Base-by-base conservation (phyloP, 2,797 vertebrate species). In the Myotis daubentonii region DNA sequence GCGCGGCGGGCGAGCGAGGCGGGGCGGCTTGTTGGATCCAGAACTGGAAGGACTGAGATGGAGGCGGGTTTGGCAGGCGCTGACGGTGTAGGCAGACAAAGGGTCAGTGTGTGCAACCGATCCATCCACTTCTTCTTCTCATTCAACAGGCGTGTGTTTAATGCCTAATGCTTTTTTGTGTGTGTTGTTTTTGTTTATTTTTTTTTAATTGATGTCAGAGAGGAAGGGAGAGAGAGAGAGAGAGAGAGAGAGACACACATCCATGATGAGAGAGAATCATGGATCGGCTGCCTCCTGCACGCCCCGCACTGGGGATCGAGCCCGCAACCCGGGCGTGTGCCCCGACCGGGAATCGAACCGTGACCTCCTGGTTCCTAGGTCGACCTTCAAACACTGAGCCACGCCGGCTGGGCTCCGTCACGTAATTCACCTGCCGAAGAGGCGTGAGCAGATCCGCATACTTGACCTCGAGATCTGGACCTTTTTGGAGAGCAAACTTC, bases 61-160 rank as follows among this genome's bases (percentile, higher is more conserved):
- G 51, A 33, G 90, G 76, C 55, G 55, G 83, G 8, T 28, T 44
- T 70, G 53, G 82, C n/a, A 60, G 44, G 8, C 33, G 38, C 11
- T 51, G 3, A 74, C 60, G 6, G 51, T 23, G 4, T 22, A 30
- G 38, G 55, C 49, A 53, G 80, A 84, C 11, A 30, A 74, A 72
- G 22, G 83, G 15, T 30, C 49, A 55, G 15, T 6, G 44, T 81
- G 11, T 6, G 1, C 6, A 17, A 51, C 47, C 22, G 4, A 62
- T 6, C n/a, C n/a, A 19, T 16, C 15, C 23, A 0, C 49, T 47
- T 25, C 0, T 4, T 16, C 44, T 36, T 88, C 30, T 33, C 6
- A 5, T 8, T n/a, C 23, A 9, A 13, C n/a, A 78, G 25, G 12
- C 16, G 0, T 0, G 4, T 8, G 8, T 2, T n/a, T 8, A 38